Evolutionary conservation across 2,113 vertebrate genomes (phyloP), one percentile per base, ranked within the genome.

Genomic region (Neofelis nebulosa): DNA sequence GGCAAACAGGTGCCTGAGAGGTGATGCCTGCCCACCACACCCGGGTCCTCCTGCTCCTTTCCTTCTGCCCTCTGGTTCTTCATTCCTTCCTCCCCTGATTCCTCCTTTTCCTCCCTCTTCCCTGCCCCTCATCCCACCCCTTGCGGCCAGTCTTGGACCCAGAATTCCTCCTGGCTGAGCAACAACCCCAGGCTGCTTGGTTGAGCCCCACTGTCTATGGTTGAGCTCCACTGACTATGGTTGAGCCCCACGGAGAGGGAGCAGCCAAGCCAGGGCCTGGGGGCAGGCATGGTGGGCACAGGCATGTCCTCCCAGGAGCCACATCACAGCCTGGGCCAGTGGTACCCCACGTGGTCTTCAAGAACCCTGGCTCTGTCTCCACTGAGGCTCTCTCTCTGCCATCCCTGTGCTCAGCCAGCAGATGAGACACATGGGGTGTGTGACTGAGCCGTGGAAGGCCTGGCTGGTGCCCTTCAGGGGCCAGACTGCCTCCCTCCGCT

Each of bases 1-100:
- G 83, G 27, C 23, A 29, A 31, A 27, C 15, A 8, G 36, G 29
- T 7, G 3, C 38, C 13, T 31, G 48, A 7, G 31, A 57, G 50
- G 10, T 13, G 50, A 11, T 25, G 9, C 25, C 27, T 7, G 5
- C 27, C 3, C 3, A 0, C 45, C 5, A 29, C 13, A 0, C 18
- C 10, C 14, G 11, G 55, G 10, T 52, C 68, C 61, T n/a, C 23
- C 41, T 38, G 4, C 27, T 66, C 5, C 57, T 74, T 29, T 52
- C 48, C 36, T 15, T 10, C n/a, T 50, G 13, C 41, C 76, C 2
- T 0, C 4, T 0, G n/a, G 16, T 55, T 41, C 45, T 31, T n/a
- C n/a, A 15, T 21, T 4, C 31, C 7, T 27, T 3, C 31, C 36
- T 41, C 55, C 10, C 16, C 31, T 2, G 0, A 12, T 2, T 18